Evolutionary conservation across 2,888 invertebrate genomes (phyloP).

Genomic region (Lysandra coridon): DNA sequence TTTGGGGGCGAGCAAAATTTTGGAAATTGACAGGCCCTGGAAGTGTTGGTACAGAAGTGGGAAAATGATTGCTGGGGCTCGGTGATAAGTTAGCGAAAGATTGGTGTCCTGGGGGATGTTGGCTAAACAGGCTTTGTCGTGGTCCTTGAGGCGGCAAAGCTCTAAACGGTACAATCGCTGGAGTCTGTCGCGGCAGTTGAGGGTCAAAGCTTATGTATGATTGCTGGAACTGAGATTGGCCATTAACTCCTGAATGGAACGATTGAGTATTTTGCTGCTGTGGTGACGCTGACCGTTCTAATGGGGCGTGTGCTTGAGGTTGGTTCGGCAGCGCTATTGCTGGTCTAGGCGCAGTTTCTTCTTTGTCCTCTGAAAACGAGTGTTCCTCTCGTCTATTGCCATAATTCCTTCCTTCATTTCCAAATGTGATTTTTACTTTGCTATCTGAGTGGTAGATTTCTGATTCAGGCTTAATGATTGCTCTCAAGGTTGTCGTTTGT

Average conservation of each 20-base stretch:
- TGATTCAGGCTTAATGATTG: slow-evolving; percentile 92
- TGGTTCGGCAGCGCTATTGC: slow-evolving; percentile 79
- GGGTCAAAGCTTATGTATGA: slow-evolving; percentile 67
- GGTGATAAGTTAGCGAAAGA: slow-evolving; percentile 59
- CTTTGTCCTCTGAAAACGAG: slow-evolving; percentile 65
- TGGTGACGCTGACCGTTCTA: slow-evolving; percentile 59
- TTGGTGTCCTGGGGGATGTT: slow-evolving; percentile 56
- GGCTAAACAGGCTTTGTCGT: slow-evolving; percentile 61
- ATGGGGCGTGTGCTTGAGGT: slow-evolving; percentile 53
- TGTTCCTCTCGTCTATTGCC: slow-evolving; percentile 62
- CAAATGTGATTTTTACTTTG: slow-evolving; percentile 91
- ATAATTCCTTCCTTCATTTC: slow-evolving; percentile 81
- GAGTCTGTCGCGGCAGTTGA: slow-evolving; percentile 69
- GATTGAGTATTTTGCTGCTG: slow-evolving; percentile 51
- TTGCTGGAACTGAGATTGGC: slow-evolving; percentile 72
- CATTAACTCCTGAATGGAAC: slow-evolving; percentile 60
- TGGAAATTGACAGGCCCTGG: slow-evolving; percentile 63
- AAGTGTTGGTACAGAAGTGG: slow-evolving; percentile 54
- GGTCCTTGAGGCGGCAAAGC: slow-evolving; percentile 49
- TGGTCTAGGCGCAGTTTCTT: slow-evolving; percentile 84
- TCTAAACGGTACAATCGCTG: slow-evolving; percentile 67
- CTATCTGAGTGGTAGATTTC: slow-evolving; percentile 90
- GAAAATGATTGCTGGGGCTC: slow-evolving; percentile 55
- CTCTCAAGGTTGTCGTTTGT: slow-evolving; percentile 88
- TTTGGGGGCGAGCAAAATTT: slow-evolving; percentile 61